Percentiles rank a stretch among this genome's conserved stretches.
phyloP scores from a whole-genome alignment of 2,797 vertebrate species.

The Melanotaenia trifasciata region DNA sequence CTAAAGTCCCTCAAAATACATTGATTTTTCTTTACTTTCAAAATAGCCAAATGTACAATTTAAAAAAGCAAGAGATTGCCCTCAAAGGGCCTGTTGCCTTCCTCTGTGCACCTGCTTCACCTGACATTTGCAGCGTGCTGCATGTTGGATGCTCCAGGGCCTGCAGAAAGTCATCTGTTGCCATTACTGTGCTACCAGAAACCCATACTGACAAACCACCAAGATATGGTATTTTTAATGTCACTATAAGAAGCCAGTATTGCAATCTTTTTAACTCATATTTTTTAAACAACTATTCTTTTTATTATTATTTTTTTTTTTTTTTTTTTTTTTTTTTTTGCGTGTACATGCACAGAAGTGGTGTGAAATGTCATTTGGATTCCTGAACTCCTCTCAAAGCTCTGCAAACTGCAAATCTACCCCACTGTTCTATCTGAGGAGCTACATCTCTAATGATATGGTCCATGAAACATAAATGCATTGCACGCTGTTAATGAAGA shows the following conservation, averaged over 20 bases:
- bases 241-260: not conserved
- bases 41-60: conserved; percentile 23
- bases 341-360: not conserved
- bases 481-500: conserved; percentile 75
- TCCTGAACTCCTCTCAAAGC: conserved; percentile 21
- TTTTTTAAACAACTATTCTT: not conserved
- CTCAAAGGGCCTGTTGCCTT: conserved; percentile 30
- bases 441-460: conserved; percentile 69
- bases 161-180: conserved; percentile 54
- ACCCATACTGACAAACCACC: not conserved
- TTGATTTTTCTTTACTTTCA: conserved; percentile 27
- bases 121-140: conserved; percentile 60
- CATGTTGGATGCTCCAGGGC: conserved; percentile 34
- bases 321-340: not conserved
- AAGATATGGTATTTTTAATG: not conserved
- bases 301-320: too few species aligned
- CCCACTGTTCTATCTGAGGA: conserved; percentile 43
- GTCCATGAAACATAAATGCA: conserved; percentile 73
- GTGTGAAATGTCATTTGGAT: conserved; percentile 14
- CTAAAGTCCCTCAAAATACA: conserved; percentile 9
- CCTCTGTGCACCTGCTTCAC: conserved; percentile 27
- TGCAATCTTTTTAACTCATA: not conserved
- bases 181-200: conserved; percentile 19
- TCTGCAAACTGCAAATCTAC: conserved; percentile 20
- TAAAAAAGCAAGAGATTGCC: conserved; percentile 20